phyloP scores from a whole-genome alignment of 2,113 vertebrate genomes.

The Bubo scandiacus region DNA sequence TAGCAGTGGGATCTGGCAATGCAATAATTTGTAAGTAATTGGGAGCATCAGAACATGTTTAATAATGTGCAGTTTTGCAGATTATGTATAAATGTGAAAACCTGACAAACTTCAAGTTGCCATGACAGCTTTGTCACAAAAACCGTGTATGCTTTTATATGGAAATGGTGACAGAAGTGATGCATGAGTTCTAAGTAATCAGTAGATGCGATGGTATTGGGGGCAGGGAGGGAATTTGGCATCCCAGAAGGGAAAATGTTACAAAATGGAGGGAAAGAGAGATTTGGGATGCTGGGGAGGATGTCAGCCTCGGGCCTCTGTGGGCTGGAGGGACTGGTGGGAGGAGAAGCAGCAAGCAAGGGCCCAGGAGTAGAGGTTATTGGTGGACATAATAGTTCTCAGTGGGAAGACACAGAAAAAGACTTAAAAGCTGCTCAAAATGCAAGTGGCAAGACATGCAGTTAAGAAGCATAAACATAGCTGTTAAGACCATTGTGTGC shows the following conservation, averaged over 20 bases:
- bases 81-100: conserved; percentile 9
- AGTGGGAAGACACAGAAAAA: neutral
- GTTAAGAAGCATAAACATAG: neutral
- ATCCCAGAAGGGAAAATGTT: neutral
- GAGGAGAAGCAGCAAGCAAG: neutral
- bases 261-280: neutral
- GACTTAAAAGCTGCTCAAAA: neutral
- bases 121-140: conserved; percentile 44
- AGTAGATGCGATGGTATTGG: neutral
- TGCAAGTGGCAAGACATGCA: neutral
- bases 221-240: neutral
- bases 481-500: neutral
- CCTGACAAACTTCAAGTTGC: conserved; percentile 20
- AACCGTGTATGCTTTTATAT: neutral
- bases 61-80: conserved; percentile 8
- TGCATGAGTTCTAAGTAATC: neutral
- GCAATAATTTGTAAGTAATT: conserved; percentile 3
- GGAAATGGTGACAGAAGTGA: conserved; percentile 12
- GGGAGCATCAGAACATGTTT: conserved; percentile 8
- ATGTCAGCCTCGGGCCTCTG: neutral
- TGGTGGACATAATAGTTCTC: neutral
- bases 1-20: neutral
- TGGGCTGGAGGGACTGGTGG: neutral
- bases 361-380: neutral
- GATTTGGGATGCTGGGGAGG: neutral